Conservation (phyloP, 2,797 vertebrate species). For the Microctenopoma lineatum region DNA sequence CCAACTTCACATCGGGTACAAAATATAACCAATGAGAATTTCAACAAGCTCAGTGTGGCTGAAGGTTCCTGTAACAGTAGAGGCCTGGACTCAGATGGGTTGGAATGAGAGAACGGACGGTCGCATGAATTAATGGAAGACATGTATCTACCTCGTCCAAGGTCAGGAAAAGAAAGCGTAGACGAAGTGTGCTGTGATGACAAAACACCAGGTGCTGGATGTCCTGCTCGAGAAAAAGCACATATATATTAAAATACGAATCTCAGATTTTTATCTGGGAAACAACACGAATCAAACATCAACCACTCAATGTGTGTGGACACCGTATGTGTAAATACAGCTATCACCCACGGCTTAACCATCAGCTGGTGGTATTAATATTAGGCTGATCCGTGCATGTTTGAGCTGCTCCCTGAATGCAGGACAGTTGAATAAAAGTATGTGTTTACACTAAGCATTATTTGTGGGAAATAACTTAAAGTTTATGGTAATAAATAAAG, state of each 20-base stretch:
- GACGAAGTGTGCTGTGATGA: background rate
- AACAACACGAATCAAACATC: background rate
- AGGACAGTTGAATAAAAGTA: no score
- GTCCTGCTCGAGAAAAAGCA: background rate
- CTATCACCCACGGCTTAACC: no score
- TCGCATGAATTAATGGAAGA: background rate
- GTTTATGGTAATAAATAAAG: no score
- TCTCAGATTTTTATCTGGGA: background rate
- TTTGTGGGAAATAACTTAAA: no score
- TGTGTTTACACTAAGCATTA: no score
- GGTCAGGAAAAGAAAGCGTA: background rate
- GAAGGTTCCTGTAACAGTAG: background rate
- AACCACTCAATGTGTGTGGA: background rate
- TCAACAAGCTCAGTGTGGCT: background rate
- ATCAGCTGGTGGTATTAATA: no score
- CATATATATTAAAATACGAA: background rate
- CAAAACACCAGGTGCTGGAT: background rate
- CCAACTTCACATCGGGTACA: background rate
- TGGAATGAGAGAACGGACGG: background rate
- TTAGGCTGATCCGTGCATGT: no score
- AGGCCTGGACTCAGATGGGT: background rate
- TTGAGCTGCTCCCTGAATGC: no score
- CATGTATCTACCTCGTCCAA: background rate
- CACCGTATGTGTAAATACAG: no score
- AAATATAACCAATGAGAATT: background rate